These are phyloP conservation scores for Corynorhinus townsendii DNA, from an alignment of 2,113 vertebrate genomes.

Conservation along the genomic window DNA sequence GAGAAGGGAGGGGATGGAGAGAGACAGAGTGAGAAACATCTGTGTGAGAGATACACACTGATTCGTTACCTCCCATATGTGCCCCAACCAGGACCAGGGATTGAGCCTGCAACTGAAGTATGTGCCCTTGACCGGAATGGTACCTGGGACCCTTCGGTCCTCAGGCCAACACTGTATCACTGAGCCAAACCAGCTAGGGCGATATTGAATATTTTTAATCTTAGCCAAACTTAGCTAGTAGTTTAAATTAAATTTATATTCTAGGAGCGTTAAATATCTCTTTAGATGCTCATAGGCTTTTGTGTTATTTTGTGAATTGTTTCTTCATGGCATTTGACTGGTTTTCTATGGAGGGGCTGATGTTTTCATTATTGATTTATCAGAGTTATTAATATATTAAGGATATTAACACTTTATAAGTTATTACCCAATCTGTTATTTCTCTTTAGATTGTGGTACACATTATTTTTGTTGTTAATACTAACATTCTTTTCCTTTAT, in stretches of 20 bases:
- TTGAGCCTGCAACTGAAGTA: too few species aligned
- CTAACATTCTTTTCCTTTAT: background rate
- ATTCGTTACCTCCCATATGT: too few species aligned
- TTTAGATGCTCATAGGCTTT: background rate
- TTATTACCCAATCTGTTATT: background rate
- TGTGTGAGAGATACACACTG: too few species aligned
- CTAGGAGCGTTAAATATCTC: background rate
- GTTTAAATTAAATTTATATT: background rate
- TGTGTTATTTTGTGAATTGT: background rate
- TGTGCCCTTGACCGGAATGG: too few species aligned
- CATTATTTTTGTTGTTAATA: background rate
- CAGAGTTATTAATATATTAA: background rate
- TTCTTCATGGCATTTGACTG: background rate
- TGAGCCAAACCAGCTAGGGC: too few species aligned
- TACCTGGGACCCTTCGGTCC: too few species aligned
- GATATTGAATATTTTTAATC: background rate
- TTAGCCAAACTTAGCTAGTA: background rate
- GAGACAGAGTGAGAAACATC: too few species aligned
- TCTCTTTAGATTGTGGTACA: background rate
- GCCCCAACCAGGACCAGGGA: too few species aligned
- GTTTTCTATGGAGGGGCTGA: background rate
- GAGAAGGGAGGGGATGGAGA: too few species aligned
- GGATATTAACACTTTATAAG: background rate
- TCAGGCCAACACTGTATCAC: too few species aligned
- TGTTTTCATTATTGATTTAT: background rate